Evolutionary conservation across 2,113 vertebrate genomes (phyloP).

Genomic region (Ictidomys tridecemlineatus): DNA sequence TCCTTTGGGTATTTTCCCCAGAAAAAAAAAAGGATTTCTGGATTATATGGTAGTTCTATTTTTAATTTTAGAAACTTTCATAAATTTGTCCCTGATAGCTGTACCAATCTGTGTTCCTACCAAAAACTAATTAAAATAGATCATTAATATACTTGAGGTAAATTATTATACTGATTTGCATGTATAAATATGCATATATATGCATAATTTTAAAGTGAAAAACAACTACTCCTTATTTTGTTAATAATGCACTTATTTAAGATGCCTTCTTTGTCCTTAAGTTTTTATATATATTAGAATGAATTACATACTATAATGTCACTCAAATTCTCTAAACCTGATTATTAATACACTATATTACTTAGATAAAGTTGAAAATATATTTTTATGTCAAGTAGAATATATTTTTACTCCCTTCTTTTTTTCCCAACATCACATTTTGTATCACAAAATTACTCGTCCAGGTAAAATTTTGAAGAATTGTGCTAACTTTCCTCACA

Average conservation of each 20-base stretch:
- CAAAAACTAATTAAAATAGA: neutral
- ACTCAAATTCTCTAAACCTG: neutral
- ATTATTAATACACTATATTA: neutral
- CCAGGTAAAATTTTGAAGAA: too few relatives aligned
- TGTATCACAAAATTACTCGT: too few relatives aligned
- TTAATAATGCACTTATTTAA: neutral
- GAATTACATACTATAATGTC: neutral
- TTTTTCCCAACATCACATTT: neutral
- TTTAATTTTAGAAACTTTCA: neutral
- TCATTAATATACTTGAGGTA: neutral
- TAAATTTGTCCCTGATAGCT: neutral
- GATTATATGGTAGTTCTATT: neutral
- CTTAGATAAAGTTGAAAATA: neutral
- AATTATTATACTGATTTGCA: neutral
- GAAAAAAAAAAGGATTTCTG: neutral
- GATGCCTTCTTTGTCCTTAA: neutral
- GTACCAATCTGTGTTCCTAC: neutral
- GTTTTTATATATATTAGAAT: neutral
- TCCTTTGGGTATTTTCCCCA: too few relatives aligned
- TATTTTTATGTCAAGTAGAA: neutral
- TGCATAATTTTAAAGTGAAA: too few relatives aligned
- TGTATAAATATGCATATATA: neutral
- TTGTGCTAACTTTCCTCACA: too few relatives aligned
- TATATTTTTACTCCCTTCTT: neutral
- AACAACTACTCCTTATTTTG: neutral